Conservation (phyloP, 1,140 invertebrate species). For the Drosophila parabipectinata region DNA sequence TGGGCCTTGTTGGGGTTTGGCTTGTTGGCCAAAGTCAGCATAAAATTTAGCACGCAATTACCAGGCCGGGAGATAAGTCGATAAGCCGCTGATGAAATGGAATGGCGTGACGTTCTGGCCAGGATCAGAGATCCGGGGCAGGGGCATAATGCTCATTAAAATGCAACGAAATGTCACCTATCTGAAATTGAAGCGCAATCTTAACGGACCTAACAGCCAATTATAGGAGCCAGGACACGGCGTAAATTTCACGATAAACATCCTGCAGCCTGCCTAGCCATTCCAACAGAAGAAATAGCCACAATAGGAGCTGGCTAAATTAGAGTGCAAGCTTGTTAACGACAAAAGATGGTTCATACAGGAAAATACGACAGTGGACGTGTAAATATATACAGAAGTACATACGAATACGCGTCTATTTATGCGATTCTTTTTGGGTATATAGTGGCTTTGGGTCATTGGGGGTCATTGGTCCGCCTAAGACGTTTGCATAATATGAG, state of each 20-base stretch:
- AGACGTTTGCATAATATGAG: conserved; percentile 66
- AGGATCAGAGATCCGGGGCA: not conserved
- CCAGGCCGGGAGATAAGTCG: conserved; percentile 63
- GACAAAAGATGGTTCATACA: conserved; percentile 62
- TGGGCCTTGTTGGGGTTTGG: conserved; percentile 5
- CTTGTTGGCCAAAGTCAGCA: conserved; percentile 59
- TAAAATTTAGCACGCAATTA: conserved; percentile 81
- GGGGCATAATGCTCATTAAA: conserved; percentile 77
- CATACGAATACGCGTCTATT: conserved; percentile 16
- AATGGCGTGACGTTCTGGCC: conserved; percentile 42
- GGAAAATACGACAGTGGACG: conserved; percentile 8
- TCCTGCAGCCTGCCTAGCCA: conserved; percentile 21
- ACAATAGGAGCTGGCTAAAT: conserved; percentile 58
- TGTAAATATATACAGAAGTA: conserved; percentile 11
- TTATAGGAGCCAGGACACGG: conserved; percentile 59
- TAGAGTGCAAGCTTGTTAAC: conserved; percentile 80
- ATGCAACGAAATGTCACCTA: conserved; percentile 82
- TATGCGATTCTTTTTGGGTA: conserved; percentile 12
- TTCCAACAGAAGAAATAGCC: conserved; percentile 22
- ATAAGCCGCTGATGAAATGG: conserved; percentile 31
- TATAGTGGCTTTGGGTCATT: conserved; percentile 45
- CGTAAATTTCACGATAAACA: conserved; percentile 71
- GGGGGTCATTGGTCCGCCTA: conserved; percentile 55
- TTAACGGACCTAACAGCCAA: conserved; percentile 66
- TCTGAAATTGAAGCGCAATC: conserved; percentile 79